Conservation (phyloP, 2,888 invertebrate species). For the Patella depressa region DNA sequence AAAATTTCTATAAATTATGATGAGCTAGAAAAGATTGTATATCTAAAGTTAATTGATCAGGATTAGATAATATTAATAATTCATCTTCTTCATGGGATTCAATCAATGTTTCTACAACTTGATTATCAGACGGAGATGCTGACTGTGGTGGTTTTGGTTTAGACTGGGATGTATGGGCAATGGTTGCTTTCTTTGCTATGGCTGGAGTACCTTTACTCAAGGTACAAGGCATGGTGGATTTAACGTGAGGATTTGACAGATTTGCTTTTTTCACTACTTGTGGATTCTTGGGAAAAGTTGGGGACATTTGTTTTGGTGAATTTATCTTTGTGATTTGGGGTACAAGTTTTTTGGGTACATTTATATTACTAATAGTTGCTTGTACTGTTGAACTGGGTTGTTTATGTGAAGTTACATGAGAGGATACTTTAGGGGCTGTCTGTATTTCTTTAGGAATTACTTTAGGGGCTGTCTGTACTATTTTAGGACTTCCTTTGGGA, state of each 20-base stretch:
- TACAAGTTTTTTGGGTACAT: too few species aligned
- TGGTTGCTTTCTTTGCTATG: too few species aligned
- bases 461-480: too few species aligned
- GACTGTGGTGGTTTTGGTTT: too few species aligned
- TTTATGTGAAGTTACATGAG: neutral
- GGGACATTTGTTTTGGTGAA: neutral
- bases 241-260: neutral
- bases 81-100: conserved; percentile 5
- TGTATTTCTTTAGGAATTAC: too few species aligned
- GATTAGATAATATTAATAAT: neutral
- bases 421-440: too few species aligned
- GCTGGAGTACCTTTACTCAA: too few species aligned
- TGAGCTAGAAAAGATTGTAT: conserved; percentile 5
- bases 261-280: neutral
- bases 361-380: too few species aligned
- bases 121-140: conserved; percentile 23
- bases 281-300: neutral
- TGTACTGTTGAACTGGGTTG: too few species aligned
- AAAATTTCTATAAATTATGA: neutral
- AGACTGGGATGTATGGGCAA: too few species aligned
- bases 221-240: neutral
- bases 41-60: neutral
- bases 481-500: too few species aligned
- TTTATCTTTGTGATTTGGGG: too few species aligned
- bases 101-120: conserved; percentile 12